Evolutionary conservation across 1,140 invertebrate genomes (phyloP).

Genomic region (Harpegnathos saltator): DNA sequence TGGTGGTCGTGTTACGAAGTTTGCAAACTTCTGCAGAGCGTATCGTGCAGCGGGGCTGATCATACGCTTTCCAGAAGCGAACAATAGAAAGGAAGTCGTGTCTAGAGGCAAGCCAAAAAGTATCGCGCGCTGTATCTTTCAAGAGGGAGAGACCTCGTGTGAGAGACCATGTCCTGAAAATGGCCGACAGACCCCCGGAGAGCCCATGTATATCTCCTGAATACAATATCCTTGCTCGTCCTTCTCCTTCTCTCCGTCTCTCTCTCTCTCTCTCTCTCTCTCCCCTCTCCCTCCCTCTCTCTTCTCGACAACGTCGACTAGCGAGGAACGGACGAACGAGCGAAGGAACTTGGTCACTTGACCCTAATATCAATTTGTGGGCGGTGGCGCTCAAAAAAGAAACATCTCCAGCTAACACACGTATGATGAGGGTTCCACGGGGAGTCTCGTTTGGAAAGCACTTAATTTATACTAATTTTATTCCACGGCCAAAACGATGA

Average conservation of each 20-base stretch:
- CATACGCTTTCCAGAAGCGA: conserved; percentile 33
- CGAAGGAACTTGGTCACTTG: conserved; percentile 37
- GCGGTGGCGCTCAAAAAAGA: conserved; percentile 40
- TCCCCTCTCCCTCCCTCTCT: neutral
- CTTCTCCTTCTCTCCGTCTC: neutral
- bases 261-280: neutral
- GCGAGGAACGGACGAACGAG: conserved; percentile 23
- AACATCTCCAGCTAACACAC: conserved; percentile 49
- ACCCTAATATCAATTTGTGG: conserved; percentile 47
- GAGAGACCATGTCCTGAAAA: conserved; percentile 60
- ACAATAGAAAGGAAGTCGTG: conserved; percentile 72
- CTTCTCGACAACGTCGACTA: neutral
- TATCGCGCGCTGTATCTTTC: conserved; percentile 54
- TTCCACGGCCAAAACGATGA: conserved; percentile 6
- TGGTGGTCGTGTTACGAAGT: conserved; percentile 52
- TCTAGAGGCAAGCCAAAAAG: conserved; percentile 46
- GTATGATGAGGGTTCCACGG: conserved; percentile 42
- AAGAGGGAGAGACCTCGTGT: neutral
- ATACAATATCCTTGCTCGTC: conserved; percentile 32
- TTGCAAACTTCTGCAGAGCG: conserved; percentile 72
- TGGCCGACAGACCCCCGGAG: conserved; percentile 60
- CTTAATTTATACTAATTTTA: conserved; percentile 52
- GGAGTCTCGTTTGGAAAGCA: conserved; percentile 30
- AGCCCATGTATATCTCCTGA: conserved; percentile 61
- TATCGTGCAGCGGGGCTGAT: neutral